Evolutionary conservation across 2,888 invertebrate genomes (phyloP).

Genomic region (Standfussiana lucernea): DNA sequence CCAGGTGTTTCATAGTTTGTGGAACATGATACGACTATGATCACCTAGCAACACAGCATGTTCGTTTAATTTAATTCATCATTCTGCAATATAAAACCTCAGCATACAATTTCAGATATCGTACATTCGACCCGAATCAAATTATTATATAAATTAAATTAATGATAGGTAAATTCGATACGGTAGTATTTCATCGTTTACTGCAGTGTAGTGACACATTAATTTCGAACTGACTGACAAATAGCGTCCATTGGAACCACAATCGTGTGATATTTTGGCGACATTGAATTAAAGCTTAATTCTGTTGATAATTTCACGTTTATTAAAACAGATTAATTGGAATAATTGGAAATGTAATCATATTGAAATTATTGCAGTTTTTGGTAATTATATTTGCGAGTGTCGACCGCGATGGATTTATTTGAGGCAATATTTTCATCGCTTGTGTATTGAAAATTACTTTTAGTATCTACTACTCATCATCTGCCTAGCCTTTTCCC

Average conservation of each 20-base stretch:
- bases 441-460: not conserved
- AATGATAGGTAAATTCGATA: slow-evolving; percentile 26
- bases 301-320: slow-evolving; percentile 21
- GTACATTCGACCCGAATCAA: slow-evolving; percentile 5
- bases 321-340: slow-evolving; percentile 36
- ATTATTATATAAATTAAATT: slow-evolving; percentile 22
- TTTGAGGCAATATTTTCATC: not conserved
- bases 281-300: slow-evolving; percentile 35
- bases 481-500: no score
- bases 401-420: not conserved
- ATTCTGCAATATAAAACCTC: not conserved
- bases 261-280: slow-evolving; percentile 24
- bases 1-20: not conserved
- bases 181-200: slow-evolving; percentile 24
- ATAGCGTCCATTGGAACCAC: slow-evolving; percentile 17
- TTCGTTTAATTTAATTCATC: not conserved
- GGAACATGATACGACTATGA: not conserved
- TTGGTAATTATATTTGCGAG: slow-evolving; percentile 4
- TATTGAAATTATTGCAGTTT: slow-evolving; percentile 10
- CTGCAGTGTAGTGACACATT: slow-evolving; percentile 44
- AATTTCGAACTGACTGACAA: slow-evolving; percentile 48
- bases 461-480: not conserved
- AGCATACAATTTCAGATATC: slow-evolving; percentile 13
- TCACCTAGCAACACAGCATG: not conserved
- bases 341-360: slow-evolving; percentile 36